Conservation (phyloP, 2,888 invertebrate species). For the Meteorus cinctellus region DNA sequence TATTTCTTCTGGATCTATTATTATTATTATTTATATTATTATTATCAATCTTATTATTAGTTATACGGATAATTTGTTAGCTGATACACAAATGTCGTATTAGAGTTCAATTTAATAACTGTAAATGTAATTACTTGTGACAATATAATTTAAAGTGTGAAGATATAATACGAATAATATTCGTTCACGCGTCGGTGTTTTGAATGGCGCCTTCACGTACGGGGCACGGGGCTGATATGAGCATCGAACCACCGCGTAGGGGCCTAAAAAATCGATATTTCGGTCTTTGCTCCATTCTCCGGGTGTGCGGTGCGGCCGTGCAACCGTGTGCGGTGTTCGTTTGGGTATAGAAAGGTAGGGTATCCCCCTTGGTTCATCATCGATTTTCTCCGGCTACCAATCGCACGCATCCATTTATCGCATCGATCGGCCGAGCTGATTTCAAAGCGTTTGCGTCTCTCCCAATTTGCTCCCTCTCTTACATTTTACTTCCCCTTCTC, state of each 20-base stretch:
- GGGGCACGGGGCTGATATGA: slow-evolving; percentile 69
- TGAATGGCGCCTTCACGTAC: slow-evolving; percentile 67
- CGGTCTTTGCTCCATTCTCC: slow-evolving; percentile 81
- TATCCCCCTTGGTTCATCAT: slow-evolving; percentile 60
- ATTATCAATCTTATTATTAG: too few relatives aligned
- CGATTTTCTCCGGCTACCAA: slow-evolving; percentile 75
- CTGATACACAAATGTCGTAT: too few relatives aligned
- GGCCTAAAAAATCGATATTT: slow-evolving; percentile 83
- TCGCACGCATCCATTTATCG: slow-evolving; percentile 86
- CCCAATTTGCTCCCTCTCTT: slow-evolving; percentile 40
- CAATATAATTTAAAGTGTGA: slow-evolving; percentile 22
- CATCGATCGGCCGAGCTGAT: slow-evolving; percentile 79
- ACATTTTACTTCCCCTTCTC: slow-evolving; percentile 36
- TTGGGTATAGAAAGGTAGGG: slow-evolving; percentile 58
- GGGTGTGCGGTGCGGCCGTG: slow-evolving; percentile 52
- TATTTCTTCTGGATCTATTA: background rate
- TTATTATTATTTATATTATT: background rate
- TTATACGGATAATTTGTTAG: too few relatives aligned
- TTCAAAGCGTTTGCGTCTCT: slow-evolving; percentile 68
- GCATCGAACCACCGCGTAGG: slow-evolving; percentile 77
- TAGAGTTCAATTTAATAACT: background rate
- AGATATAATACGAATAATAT: slow-evolving; percentile 39
- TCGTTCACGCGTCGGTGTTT: slow-evolving; percentile 64
- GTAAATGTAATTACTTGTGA: background rate
- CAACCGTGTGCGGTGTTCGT: slow-evolving; percentile 50